Evolutionary conservation across 2,888 invertebrate species (phyloP), one percentile per base, ranked within the genome.

Genomic region (Papilio elwesi): DNA sequence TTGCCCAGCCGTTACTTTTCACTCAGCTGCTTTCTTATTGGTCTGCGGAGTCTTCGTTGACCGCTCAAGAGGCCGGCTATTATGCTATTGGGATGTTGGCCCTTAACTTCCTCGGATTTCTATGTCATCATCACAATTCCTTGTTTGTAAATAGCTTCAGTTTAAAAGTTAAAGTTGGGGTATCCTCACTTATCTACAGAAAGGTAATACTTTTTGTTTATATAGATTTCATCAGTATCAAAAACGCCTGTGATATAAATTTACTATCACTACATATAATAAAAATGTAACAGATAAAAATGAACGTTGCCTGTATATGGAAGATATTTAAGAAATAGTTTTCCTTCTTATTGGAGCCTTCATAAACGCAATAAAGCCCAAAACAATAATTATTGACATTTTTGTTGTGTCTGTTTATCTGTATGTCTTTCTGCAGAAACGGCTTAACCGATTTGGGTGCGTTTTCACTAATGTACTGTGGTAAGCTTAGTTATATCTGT

Each of bases 111-210:
- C 87, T 95, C 47, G 92, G 94, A 13, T 90, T 95, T 70, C 82
- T 96, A 76, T 94, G 95, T 66, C 95, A 96, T 77, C 97, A 97
- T 85, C 97, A 97, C 15, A 96, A 95, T 82, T 95, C 95, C 82
- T 94, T 96, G 81, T 95, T 94, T 57, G 91, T 94, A 0, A 87
- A 91, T 77, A 94, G 95, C 71, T 93, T 96, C 71, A 97, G 97
- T 76, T 95, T 97, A 95, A 94, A 95, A 83, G 87, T 97, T 55
- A 94, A 97, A 82, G 93, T 97, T 0, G 96, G 96, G 0, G 95
- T 95, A 78, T 96, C 96, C 73, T 95, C 96, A 0, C 87, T 97
- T 0, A 90, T 97, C 53, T 97, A 96, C 81, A 95, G 96, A 88
- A 97, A 97, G 95, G 97, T 97, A 85, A 81, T 38, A 8, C 4